Base-by-base conservation (phyloP, 2,113 vertebrate species). In the Tupaia tana region DNA sequence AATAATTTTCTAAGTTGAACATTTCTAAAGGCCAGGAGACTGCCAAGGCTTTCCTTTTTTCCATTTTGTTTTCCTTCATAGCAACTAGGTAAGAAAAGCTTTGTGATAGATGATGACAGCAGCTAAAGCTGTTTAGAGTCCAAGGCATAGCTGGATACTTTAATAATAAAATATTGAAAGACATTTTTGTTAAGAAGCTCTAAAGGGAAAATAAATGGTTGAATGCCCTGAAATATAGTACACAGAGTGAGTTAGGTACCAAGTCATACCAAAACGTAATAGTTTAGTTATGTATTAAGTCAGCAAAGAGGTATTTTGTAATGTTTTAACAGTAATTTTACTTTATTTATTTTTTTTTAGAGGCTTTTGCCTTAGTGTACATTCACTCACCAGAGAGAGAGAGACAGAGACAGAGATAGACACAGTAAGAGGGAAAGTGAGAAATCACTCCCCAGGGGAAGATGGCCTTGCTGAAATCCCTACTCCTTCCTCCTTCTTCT, bases 121-220 rank as follows among this genome's bases (percentile, higher is more conserved):
- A 82, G 85, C 11, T 87, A 79, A 25, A 71, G 10, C 19, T 66
- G 20, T 95, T 83, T 79, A 75, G 54, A 79, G 2, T 77, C 19
- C 20, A 85, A 0, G 7, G 9, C 9, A 24, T 27, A 85, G 27
- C 34, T 71, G 2, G 4, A 63, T 67, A 54, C 29, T 64, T 95
- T 58, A 94, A 67, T 59, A 82, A 86, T 67, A 91, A 91, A n/a
- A 73, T 61, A 74, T 12, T 93, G 10, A 66, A 89, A 74, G 4
- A 58, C 0, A 22, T 79, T 86, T 92, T 89, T 87, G 78, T 54
- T 64, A 34, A 70, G 80, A 93, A 93, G 4, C 7, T 82, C 34
- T 81, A 31, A 85, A 27, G 7, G 59, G n/a, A 54, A 94, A 96
- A 89, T 5, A 89, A 85, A 94, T 69, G 29, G 85, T 16, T 73